Base-by-base conservation (phyloP, 2,888 invertebrate genomes). In the Clivina fossor region DNA sequence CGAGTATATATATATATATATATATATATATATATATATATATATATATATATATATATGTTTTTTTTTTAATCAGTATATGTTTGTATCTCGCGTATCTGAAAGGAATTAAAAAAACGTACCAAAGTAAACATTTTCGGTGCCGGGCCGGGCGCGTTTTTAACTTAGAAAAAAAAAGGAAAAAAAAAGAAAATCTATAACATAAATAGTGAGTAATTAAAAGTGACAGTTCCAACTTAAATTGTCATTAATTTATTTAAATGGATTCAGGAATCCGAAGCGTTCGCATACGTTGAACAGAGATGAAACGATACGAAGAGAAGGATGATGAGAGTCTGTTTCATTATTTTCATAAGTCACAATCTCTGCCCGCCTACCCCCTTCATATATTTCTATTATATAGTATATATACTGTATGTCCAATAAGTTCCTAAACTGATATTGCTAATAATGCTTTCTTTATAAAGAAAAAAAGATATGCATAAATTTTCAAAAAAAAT, bases 171-270 rank as follows among this genome's bases (percentile, higher is more conserved):
- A 40, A 16, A 40, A 40, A 40, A 33, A 33, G 38, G 11, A 46
- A 43, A 18, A 28, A 19, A 30, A 41, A 33, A 51, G 37, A 55
- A 55, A 55, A 55, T 55, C 55, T 47, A 55, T 55, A 55, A 55
- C 55, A 55, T 55, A 55, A 55, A 55, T 55, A 55, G 55, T 55
- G 38, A 55, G 55, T 55, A 55, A 55, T 55, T 55, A 55, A 55
- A 55, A 47, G 47, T 55, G 55, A 55, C 55, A 55, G 55, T 55
- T 47, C 40, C 47, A 47, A 55, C 46, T 55, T 55, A 55, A 55
- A 55, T 55, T 47, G 55, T 47, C 47, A 55, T 55, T 55, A 55
- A 55, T 55, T 55, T 55, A 55, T 55, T 55, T 47, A 55, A 55
- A 55, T 55, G 46, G 55, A 55, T 55, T 46, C 55, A 47, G 47